These are phyloP conservation scores for Volucella inanis DNA, from an alignment of 2,888 invertebrate genomes.

Conservation along the genomic window DNA sequence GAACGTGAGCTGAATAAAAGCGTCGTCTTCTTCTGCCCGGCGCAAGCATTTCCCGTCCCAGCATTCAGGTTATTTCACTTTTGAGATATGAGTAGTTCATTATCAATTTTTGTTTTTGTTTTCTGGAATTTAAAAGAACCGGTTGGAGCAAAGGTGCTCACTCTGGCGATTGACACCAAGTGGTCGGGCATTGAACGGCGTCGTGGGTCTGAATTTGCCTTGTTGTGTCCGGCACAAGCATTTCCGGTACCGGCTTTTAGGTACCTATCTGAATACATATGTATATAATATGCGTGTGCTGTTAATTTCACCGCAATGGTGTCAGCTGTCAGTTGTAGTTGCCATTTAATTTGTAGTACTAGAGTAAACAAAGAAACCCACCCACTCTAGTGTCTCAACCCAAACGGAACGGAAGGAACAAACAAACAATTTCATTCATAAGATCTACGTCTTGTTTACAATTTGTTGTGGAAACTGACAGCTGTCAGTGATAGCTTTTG, in stretches of 20 bases:
- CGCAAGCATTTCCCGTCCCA: conserved; percentile 90
- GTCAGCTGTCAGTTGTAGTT: conserved; percentile 20
- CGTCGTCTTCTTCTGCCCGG: conserved; percentile 89
- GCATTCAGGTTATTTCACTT: conserved; percentile 85
- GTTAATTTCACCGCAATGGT: too few species aligned
- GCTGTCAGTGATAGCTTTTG: conserved; percentile 40
- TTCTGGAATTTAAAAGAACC: conserved; percentile 84
- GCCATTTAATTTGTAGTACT: conserved; percentile 52
- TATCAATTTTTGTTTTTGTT: too few species aligned
- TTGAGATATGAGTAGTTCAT: too few species aligned
- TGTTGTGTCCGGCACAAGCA: conserved; percentile 91
- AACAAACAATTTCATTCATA: conserved; percentile 65
- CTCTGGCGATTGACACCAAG: conserved; percentile 88
- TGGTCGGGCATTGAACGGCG: conserved; percentile 85
- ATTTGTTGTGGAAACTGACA: conserved; percentile 25
- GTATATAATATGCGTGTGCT: too few species aligned
- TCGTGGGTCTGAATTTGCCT: conserved; percentile 78
- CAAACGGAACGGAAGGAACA: conserved; percentile 19
- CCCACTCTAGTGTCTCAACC: conserved; percentile 1
- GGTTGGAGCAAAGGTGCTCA: conserved; percentile 89
- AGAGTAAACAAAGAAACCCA: conserved; percentile 53
- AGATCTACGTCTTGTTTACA: conserved; percentile 24
- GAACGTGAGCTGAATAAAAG: conserved; percentile 86
- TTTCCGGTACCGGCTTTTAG: conserved; percentile 88
- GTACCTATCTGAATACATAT: conserved; percentile 78